Percentiles rank a stretch among this genome's conserved stretches.
Conservation (phyloP, 2,888 invertebrate species). For the Ramazzottius varieornatus region DNA sequence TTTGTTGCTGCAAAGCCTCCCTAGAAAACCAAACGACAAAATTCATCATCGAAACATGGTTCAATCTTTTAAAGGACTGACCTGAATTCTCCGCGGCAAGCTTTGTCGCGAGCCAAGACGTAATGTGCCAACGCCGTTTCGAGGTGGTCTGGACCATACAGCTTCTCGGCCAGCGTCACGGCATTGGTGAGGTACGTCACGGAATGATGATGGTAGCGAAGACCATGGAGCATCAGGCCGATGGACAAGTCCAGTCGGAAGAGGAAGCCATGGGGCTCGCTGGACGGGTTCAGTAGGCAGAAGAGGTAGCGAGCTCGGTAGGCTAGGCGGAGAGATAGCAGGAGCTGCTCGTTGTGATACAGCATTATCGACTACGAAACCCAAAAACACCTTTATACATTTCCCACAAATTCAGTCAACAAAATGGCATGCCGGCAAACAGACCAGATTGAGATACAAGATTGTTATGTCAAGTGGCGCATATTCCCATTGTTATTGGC, state of each 20-base stretch:
- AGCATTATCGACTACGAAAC: not conserved
- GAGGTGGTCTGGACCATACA: not conserved
- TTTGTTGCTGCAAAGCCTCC: not conserved
- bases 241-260: constrained; percentile 1
- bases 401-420: not conserved
- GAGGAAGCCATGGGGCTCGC: not conserved
- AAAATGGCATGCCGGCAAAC: no score
- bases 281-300: not conserved
- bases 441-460: no score
- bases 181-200: not conserved
- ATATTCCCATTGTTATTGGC: no score
- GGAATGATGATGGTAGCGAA: constrained; percentile 1
- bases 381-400: not conserved
- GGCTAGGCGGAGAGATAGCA: not conserved
- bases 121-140: constrained; percentile 3
- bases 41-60: no score
- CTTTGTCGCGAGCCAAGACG: not conserved
- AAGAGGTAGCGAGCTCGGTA: not conserved
- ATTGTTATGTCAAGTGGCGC: not conserved
- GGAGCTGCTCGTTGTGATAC: not conserved
- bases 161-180: not conserved
- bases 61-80: no score
- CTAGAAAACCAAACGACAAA: no score
- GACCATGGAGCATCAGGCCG: not conserved
- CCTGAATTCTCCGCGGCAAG: not conserved